phyloP scores from a whole-genome alignment of 2,888 invertebrate genomes.

The Pseudococcus longispinus region DNA sequence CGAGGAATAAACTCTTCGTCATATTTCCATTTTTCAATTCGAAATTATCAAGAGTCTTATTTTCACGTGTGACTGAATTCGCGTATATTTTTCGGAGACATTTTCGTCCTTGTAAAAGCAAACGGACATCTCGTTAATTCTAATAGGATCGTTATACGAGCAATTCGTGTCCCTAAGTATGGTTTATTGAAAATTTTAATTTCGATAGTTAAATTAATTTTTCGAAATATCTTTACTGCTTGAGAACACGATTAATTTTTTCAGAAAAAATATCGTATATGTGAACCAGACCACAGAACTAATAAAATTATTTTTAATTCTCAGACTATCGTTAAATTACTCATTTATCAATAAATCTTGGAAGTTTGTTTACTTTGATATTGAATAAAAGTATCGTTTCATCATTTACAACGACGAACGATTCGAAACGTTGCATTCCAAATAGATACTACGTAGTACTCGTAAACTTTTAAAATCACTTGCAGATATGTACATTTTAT shows the following conservation, averaged over 20 bases:
- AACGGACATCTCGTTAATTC: background rate
- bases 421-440: too few relatives aligned
- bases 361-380: background rate
- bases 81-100: background rate
- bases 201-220: background rate
- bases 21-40: constrained; percentile 30
- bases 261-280: background rate
- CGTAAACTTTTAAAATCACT: too few relatives aligned
- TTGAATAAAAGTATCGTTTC: background rate
- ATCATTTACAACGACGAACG: background rate
- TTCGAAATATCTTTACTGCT: background rate
- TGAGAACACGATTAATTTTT: background rate
- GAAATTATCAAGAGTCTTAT: background rate
- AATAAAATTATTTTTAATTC: background rate
- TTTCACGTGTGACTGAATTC: background rate
- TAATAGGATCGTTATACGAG: background rate
- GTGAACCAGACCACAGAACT: background rate
- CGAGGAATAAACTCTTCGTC: background rate
- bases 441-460: too few relatives aligned
- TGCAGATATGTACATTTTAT: too few relatives aligned
- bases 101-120: background rate
- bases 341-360: background rate
- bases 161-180: background rate
- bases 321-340: background rate
- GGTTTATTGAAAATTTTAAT: background rate